phyloP scores from a whole-genome alignment of 2,113 vertebrate genomes.

The Bos javanicus region DNA sequence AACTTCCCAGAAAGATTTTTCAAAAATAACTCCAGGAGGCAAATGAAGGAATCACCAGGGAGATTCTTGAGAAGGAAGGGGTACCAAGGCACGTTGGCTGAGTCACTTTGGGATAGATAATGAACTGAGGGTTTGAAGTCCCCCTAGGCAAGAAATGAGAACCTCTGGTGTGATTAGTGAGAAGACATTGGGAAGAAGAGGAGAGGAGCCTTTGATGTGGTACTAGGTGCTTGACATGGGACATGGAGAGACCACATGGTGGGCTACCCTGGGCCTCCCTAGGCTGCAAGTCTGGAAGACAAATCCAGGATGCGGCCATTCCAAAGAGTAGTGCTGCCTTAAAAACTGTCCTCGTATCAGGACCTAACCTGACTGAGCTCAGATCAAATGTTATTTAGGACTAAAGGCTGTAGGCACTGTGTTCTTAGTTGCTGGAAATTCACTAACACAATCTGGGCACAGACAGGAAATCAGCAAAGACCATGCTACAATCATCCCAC shows the following conservation, averaged over 20 bases:
- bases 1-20: constrained; percentile 47
- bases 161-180: neutral
- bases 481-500: neutral
- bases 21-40: constrained; percentile 25
- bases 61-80: neutral
- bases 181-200: neutral
- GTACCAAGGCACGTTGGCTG: neutral
- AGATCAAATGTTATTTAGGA: neutral
- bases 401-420: neutral
- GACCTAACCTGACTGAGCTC: neutral
- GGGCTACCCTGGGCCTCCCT: neutral
- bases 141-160: neutral
- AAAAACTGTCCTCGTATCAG: neutral
- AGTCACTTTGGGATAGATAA: neutral
- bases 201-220: neutral
- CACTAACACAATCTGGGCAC: neutral
- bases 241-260: neutral
- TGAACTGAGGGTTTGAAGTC: neutral
- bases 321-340: neutral
- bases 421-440: neutral
- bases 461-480: neutral
- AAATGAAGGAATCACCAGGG: neutral
- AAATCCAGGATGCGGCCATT: neutral
- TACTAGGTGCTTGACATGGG: neutral
- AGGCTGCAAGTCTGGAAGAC: neutral